Base-by-base conservation (phyloP, 2,797 vertebrate genomes). In the Enteromius treurensis region DNA sequence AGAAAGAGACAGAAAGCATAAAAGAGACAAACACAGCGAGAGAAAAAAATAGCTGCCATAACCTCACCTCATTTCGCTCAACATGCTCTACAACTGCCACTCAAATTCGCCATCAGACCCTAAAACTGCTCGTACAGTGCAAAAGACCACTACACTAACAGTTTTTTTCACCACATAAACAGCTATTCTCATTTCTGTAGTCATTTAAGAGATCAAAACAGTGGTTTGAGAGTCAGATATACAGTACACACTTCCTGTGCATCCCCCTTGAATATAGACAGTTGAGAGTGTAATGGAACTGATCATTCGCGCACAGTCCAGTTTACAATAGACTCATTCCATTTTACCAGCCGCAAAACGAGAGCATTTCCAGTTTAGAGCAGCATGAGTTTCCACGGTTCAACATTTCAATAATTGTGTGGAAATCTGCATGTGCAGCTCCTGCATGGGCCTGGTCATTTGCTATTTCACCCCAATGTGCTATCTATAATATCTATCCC, bases 391-490 rank as follows among this genome's bases (percentile, higher is more conserved):
- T 29, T 65, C 58, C 37, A 78, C 17, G 1, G 8, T 15, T 78
- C 42, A 26, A 14, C 23, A 29, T 78, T 64, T 17, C 5, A 65
- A 21, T 65, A 32, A 49, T 75, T 58, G 21, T 10, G 26, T 3
- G 13, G 19, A 53, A 51, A 53, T 53, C 65, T 80, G 47, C 32
- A 40, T 42, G 14, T 23, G 10, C 34, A 69, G 74, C 47, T 77
- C 77, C 74, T 42, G 17, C 34, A 11, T 19, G 23, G 64, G 49
- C 80, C 85, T 53, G 17, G 53, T 73, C 62, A 11, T 86, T 84
- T 55, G 76, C 85, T 77, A 88, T 91, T 89, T 90, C 84, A 89
- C 88, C 90, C 37, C 64, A 77, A 60, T 77, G 81, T 42, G 67
- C 85, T 80, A 84, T 84, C 78, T 83, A 75, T 86, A 86, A 77